These are phyloP conservation scores for Dinomys branickii DNA, from an alignment of 2,113 vertebrate genomes.

Conservation along the genomic window DNA sequence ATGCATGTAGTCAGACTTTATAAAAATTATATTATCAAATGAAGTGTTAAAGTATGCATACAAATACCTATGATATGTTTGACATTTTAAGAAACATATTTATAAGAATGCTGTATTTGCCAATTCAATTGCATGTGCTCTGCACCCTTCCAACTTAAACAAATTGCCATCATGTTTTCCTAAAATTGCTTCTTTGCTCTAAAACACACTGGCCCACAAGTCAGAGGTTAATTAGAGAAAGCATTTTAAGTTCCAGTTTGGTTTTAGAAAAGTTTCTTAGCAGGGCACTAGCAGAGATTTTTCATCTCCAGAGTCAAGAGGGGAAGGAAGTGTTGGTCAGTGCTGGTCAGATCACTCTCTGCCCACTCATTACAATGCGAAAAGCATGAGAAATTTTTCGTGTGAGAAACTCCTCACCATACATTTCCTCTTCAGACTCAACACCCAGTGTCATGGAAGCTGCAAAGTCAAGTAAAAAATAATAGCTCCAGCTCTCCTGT, in stretches of 20 bases:
- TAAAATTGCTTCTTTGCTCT: conserved; percentile 55
- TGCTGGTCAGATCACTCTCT: not conserved
- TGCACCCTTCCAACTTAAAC: conserved; percentile 52
- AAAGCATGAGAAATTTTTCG: no score
- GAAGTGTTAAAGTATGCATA: not conserved
- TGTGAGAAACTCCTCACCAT: not conserved
- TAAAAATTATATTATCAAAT: not conserved
- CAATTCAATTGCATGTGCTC: conserved; percentile 6
- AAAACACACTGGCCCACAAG: conserved; percentile 60
- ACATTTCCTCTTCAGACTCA: not conserved
- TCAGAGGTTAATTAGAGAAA: conserved; percentile 53
- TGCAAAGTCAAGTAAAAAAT: not conserved
- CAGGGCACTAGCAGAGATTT: not conserved
- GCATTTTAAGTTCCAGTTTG: not conserved
- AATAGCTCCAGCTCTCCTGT: not conserved
- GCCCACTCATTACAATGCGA: not conserved
- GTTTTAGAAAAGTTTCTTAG: conserved; percentile 60
- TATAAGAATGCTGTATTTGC: conserved; percentile 9
- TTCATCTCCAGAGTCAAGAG: not conserved
- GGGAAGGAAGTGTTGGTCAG: not conserved
- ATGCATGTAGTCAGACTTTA: not conserved
- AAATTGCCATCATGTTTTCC: conserved; percentile 14
- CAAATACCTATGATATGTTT: not conserved
- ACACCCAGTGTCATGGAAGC: not conserved
- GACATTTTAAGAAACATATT: conserved; percentile 31